Conservation (phyloP, 2,797 vertebrate species). For the Micrastur ruficollis region DNA sequence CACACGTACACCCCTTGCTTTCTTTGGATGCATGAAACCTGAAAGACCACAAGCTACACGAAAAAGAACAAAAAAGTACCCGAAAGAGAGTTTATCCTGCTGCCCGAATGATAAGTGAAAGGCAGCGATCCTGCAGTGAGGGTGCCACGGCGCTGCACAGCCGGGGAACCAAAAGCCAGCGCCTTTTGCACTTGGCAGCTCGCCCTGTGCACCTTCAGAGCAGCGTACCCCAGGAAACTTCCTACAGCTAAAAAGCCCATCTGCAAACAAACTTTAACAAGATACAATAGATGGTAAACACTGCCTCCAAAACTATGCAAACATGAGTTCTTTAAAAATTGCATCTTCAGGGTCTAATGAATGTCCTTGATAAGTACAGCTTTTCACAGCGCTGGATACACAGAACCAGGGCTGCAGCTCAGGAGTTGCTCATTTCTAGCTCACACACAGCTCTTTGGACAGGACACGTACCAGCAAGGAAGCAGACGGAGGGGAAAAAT, state of each 20-base stretch:
- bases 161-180: accelerated
- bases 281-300: not conserved
- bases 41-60: not conserved
- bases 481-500: not conserved
- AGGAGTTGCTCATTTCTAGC: not conserved
- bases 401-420: not conserved
- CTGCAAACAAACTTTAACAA: not conserved
- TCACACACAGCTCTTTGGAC: not conserved
- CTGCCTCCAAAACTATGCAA: not conserved
- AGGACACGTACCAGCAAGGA: not conserved
- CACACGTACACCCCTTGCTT: not conserved
- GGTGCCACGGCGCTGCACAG: not conserved
- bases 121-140: not conserved
- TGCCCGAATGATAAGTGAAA: not conserved
- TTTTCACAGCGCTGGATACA: not conserved
- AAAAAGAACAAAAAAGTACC: not conserved
- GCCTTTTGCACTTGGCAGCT: not conserved
- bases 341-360: not conserved
- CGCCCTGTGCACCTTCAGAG: not conserved
- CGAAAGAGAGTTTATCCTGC: not conserved
- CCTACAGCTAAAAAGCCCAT: not conserved
- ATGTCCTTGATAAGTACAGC: not conserved
- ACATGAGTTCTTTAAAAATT: not conserved
- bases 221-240: not conserved
- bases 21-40: not conserved